Conservation (phyloP, 2,888 invertebrate species). For the Acleris emargana region DNA sequence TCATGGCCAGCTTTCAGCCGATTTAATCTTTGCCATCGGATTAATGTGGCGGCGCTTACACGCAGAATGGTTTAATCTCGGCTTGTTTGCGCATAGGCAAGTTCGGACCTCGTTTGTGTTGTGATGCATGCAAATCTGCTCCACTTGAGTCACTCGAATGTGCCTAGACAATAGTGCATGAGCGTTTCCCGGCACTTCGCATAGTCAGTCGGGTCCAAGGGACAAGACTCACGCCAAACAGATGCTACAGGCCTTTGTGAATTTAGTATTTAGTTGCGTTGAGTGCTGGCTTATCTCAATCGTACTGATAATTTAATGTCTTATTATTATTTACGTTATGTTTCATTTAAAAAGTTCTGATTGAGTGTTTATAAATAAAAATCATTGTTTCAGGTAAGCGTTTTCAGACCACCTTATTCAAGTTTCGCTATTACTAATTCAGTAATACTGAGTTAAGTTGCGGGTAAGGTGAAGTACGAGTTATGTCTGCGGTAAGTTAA, state of each 20-base stretch:
- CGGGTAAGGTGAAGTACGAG: too few species aligned
- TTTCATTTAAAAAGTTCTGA: too few species aligned
- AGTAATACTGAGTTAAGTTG: background rate
- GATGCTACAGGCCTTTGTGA: conserved; percentile 17
- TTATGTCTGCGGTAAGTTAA: too few species aligned
- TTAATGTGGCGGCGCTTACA: conserved; percentile 1
- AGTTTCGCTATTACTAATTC: background rate
- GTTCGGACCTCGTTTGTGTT: conserved; percentile 44
- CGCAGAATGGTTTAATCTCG: conserved; percentile 20
- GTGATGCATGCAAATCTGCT: conserved; percentile 54
- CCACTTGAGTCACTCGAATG: conserved; percentile 49
- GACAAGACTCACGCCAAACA: conserved; percentile 12
- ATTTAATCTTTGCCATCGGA: background rate
- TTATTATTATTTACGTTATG: background rate
- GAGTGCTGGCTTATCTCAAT: background rate
- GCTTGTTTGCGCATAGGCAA: conserved; percentile 32
- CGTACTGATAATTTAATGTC: background rate
- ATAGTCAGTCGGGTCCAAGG: conserved; percentile 42
- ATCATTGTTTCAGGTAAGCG: conserved; percentile 25
- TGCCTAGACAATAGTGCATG: conserved; percentile 48
- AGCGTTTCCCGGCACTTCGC: conserved; percentile 47
- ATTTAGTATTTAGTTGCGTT: background rate
- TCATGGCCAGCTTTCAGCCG: background rate
- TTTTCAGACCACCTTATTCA: background rate
- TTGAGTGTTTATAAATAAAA: background rate